Conservation (phyloP, 2,888 invertebrate species). For the Strigamia maritima region DNA sequence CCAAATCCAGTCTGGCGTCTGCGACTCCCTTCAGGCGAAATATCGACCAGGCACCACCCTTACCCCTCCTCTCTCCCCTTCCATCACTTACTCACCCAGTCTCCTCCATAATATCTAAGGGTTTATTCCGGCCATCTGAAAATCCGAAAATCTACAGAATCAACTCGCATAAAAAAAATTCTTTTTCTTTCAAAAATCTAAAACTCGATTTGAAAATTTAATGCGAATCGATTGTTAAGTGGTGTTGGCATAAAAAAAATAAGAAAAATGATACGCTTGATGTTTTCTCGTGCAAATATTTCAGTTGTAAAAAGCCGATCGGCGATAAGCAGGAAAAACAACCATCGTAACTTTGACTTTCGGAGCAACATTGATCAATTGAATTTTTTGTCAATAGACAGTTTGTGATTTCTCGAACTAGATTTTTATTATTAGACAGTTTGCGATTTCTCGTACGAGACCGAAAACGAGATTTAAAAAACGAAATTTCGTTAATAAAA, state of each 20-base stretch:
- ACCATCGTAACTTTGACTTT: too few species aligned
- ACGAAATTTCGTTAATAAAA: too few species aligned
- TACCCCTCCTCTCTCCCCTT: background rate
- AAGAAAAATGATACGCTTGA: background rate
- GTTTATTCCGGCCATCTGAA: background rate
- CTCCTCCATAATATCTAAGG: background rate
- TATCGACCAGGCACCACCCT: conserved; percentile 24
- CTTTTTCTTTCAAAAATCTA: too few species aligned
- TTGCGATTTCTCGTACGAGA: too few species aligned
- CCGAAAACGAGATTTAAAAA: too few species aligned
- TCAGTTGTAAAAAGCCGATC: too few species aligned
- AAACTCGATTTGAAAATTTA: background rate
- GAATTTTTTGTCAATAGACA: too few species aligned
- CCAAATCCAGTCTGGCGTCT: conserved; percentile 24
- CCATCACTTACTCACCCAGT: background rate
- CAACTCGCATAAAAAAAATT: background rate
- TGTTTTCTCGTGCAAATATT: background rate
- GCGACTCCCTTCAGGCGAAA: conserved; percentile 13
- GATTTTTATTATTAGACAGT: too few species aligned
- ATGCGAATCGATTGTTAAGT: background rate
- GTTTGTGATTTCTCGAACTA: too few species aligned
- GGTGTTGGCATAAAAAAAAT: background rate
- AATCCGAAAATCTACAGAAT: background rate
- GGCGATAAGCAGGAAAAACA: too few species aligned
- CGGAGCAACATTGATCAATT: too few species aligned